Base-by-base conservation (phyloP, 2,113 vertebrate species). In the Lepus timidus region DNA sequence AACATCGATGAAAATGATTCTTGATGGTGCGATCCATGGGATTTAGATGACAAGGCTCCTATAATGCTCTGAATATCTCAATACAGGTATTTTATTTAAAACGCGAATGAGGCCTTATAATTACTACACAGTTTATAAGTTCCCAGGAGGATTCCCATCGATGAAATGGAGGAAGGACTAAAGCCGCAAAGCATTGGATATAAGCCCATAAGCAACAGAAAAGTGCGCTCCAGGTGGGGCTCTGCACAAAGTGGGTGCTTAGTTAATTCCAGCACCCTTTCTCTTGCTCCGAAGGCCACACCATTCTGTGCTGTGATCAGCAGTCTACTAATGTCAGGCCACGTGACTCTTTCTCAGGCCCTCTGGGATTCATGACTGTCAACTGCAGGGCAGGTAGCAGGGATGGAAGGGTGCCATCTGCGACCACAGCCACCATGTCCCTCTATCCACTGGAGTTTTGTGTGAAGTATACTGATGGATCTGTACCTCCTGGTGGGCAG, bases 1-100 rank as follows among this genome's bases (percentile, higher is more conserved):
- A 36, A 14, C 25, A n/a, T 0, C 2, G 14, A 44, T 7, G 4
- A 0, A 16, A 2, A 27, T 20, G 33, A 31, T 29, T 29, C 6
- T 49, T 51, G n/a, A 5, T 2, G 33, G 2, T 10, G 9, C 2
- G 29, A 3, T 52, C 44, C 10, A 4, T 25, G 4, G 52, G 61
- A 49, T 14, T 31, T 36, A 64, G 62, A 27, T 2, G 17, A 67
- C 55, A 31, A 9, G 52, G 25, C 8, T 3, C 20, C 44, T 10
- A 2, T 10, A 25, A 25, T 27, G 73, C n/a, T 84, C 36, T 17
- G 25, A 31, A 33, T 75, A 39, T 25, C 33, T 44, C 44, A 64
- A 25, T 36, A 49, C 31, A 12, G 49, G 27, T 52, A 17, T 17
- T 49, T 92, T 71, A 31, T 64, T 70, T 83, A 23, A 84, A 71